Evolutionary conservation across 2,113 vertebrate species (phyloP).

Genomic region (Poeciliopsis occidentalis): DNA sequence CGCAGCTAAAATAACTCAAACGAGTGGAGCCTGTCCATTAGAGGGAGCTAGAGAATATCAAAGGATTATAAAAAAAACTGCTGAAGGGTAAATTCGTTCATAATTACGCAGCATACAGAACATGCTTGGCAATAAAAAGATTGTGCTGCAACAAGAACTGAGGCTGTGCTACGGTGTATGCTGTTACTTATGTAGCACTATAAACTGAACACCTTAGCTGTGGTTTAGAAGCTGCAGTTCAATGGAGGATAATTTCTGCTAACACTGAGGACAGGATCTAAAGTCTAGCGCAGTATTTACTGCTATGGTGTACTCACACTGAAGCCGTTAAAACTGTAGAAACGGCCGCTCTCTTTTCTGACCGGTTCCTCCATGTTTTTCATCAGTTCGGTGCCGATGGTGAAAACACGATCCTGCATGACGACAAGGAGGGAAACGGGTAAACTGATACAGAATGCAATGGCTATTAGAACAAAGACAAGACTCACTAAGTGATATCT

Average conservation of each 20-base stretch:
- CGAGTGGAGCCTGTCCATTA: constrained; percentile 62
- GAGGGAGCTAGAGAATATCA: constrained; percentile 75
- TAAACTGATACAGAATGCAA: not conserved
- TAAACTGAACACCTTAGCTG: constrained; percentile 31
- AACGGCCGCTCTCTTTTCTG: constrained; percentile 18
- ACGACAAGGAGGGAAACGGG: not conserved
- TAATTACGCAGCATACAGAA: constrained; percentile 31
- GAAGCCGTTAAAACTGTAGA: constrained; percentile 76
- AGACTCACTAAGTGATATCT: not conserved
- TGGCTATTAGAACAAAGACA: too few relatives aligned
- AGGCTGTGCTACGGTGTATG: not conserved
- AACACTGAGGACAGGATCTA: constrained; percentile 1
- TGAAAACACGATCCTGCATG: constrained; percentile 64
- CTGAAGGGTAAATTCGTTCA: constrained; percentile 31
- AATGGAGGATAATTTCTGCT: constrained; percentile 11
- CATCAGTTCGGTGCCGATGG: constrained; percentile 79
- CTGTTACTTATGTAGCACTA: constrained; percentile 6
- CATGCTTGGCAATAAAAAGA: not conserved
- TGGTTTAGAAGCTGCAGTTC: constrained; percentile 17
- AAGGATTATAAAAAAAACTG: constrained; percentile 23
- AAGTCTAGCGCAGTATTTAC: not conserved
- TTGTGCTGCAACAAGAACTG: not conserved
- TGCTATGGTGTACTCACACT: constrained; percentile 58
- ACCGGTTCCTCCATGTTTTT: constrained; percentile 73
- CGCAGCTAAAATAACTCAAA: constrained; percentile 45